Base-by-base conservation (phyloP, 2,113 vertebrate genomes). In the Hypomesus transpacificus region DNA sequence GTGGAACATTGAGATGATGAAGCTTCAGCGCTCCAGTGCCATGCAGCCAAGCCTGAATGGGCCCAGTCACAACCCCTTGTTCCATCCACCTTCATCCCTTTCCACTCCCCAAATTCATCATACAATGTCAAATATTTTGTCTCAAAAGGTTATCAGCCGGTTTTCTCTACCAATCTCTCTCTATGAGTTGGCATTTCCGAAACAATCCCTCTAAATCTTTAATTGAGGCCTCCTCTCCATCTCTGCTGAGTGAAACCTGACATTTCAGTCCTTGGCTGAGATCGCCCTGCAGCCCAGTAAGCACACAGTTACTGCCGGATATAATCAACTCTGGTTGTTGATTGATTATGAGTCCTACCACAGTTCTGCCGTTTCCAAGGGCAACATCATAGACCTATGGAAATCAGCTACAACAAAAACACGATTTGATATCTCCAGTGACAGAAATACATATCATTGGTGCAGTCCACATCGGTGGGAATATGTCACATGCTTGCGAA, bases 181-280 rank as follows among this genome's bases (percentile, higher is more conserved):
- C 39, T 53, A 69, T 21, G 4, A 21, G 6, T 21, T 75, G 73
- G 70, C 74, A 71, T 76, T 80, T 80, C 67, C 3, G 5, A 66
- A 56, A 11, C 74, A 80, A 76, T 77, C 73, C 39, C 2, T 2
- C 46, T 21, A 26, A 59, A 64, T 28, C 66, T 68, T 28, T 14
- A 60, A 21, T 54, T 46, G 39, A 75, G 24, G 63, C 5, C 24
- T 8, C 18, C 22, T 75, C 20, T 56, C 14, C 57, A 52, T 72
- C 51, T 64, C 14, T 39, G 28, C 13, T 69, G 56, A 60, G 39
- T 70, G 21, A 76, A 59, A 34, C 13, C 56, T 73, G 76, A 75
- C 73, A 75, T 73, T 75, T 73, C 60, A 24, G 14, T 68, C 20
- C 22, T 21, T 69, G 53, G 16, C 50, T 60, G 7, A 68, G 14